Percentiles rank a stretch among this genome's conserved stretches.
Conservation (phyloP, 2,888 invertebrate genomes). For the Ophioninae sp. region DNA sequence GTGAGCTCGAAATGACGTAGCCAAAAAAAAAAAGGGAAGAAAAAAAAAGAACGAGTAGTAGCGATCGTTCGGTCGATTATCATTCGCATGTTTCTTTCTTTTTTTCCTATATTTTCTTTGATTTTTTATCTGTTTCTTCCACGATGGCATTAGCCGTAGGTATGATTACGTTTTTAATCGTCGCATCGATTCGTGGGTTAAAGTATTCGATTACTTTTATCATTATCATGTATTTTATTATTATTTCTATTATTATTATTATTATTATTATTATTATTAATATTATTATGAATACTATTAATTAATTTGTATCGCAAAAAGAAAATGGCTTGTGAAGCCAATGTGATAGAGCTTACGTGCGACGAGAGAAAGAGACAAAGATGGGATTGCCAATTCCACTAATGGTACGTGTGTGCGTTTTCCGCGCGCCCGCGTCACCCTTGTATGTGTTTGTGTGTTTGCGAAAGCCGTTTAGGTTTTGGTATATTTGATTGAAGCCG, state of each 20-base stretch:
- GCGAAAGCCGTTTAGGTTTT: conserved; percentile 53
- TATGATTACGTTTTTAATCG: conserved; percentile 60
- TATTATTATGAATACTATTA: conserved; percentile 68
- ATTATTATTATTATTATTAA: conserved; percentile 65
- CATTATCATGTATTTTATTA: conserved; percentile 70
- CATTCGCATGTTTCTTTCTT: conserved; percentile 36
- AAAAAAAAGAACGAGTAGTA: conserved; percentile 16
- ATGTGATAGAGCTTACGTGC: conserved; percentile 81
- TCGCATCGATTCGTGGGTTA: conserved; percentile 54
- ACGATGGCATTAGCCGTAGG: conserved; percentile 50
- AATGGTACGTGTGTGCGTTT: conserved; percentile 23
- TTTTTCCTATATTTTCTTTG: conserved; percentile 40
- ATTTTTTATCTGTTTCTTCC: conserved; percentile 46
- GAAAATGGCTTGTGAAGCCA: conserved; percentile 80
- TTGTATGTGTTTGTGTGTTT: neutral
- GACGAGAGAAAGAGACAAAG: conserved; percentile 71
- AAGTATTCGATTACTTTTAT: conserved; percentile 67
- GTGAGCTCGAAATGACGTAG: conserved; percentile 62
- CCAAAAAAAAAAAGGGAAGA: conserved; percentile 52
- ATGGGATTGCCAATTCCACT: conserved; percentile 58
- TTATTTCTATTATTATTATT: conserved; percentile 68
- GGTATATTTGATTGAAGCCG: conserved; percentile 45
- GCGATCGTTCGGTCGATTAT: conserved; percentile 43
- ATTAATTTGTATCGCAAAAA: conserved; percentile 69
- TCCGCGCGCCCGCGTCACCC: conserved; percentile 50